Conservation (phyloP, 2,888 invertebrate species). For the Brenthis hecate region DNA sequence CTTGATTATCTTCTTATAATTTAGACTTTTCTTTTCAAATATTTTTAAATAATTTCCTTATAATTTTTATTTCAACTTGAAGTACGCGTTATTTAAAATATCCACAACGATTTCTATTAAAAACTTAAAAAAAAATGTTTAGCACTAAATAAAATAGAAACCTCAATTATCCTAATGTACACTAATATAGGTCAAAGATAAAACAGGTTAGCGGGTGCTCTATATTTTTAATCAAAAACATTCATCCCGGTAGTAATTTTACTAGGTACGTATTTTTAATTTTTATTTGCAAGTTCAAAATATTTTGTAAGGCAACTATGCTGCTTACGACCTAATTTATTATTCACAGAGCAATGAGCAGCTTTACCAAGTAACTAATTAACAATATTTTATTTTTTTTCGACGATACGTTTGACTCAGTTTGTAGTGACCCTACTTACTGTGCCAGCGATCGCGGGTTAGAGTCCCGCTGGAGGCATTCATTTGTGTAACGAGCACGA, state of each 20-base stretch:
- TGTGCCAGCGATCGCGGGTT: too few relatives aligned
- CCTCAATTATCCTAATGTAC: conserved; percentile 9
- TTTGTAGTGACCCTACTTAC: too few relatives aligned
- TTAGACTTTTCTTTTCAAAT: background rate
- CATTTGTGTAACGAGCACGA: too few relatives aligned
- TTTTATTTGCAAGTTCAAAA: conserved; percentile 16
- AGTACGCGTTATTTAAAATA: background rate
- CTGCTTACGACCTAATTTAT: conserved; percentile 16
- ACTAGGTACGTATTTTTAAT: conserved; percentile 8
- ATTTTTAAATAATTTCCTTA: too few relatives aligned
- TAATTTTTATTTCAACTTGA: too few relatives aligned
- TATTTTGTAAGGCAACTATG: conserved; percentile 17
- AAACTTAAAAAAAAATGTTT: background rate
- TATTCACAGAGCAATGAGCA: conserved; percentile 7
- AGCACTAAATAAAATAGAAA: background rate
- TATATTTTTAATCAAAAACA: conserved; percentile 18
- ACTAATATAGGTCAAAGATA: conserved; percentile 14
- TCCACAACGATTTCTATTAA: background rate
- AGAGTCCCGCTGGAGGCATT: too few relatives aligned
- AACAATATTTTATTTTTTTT: background rate
- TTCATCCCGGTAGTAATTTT: conserved; percentile 15
- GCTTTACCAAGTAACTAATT: conserved; percentile 12
- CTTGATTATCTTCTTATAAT: conserved; percentile 1
- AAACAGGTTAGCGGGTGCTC: conserved; percentile 13
- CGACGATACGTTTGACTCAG: too few relatives aligned